Evolutionary conservation across 2,113 vertebrate genomes (phyloP).

Genomic region (Nansenia antarctica): DNA sequence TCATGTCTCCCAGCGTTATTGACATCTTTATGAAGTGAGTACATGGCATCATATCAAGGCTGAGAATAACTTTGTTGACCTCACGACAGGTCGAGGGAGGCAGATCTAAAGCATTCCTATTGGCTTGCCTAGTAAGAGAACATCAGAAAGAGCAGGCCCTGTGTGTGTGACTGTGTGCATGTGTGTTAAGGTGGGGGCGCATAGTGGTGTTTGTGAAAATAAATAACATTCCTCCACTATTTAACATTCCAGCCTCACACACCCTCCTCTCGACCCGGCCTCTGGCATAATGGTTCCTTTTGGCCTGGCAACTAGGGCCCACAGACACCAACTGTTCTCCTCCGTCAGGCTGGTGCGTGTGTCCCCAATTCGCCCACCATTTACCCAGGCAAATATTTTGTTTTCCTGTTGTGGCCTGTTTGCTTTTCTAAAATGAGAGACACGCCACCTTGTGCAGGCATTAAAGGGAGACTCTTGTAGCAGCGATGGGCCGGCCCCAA

Average conservation of each 20-base stretch:
- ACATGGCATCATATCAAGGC: conserved; percentile 29
- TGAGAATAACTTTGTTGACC: conserved; percentile 11
- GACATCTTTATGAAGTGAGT: conserved; percentile 31
- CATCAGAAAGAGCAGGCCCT: background rate
- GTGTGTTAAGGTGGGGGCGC: conserved; percentile 24
- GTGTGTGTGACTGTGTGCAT: conserved; percentile 7
- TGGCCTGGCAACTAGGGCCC: conserved; percentile 40
- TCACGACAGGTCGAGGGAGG: conserved; percentile 21
- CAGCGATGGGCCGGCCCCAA: conserved; percentile 1
- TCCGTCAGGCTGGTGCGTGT: conserved; percentile 28
- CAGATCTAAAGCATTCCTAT: conserved; percentile 31
- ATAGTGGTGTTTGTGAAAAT: conserved; percentile 60
- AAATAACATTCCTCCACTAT: conserved; percentile 64
- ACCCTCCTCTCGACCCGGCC: conserved; percentile 23
- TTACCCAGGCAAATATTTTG: conserved; percentile 73
- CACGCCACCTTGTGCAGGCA: conserved; percentile 41
- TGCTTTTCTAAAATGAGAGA: conserved; percentile 62
- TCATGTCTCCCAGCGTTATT: background rate
- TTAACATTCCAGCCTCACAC: conserved; percentile 61
- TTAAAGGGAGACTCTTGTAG: conserved; percentile 49
- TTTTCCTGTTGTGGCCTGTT: conserved; percentile 72
- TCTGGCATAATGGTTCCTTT: conserved; percentile 56
- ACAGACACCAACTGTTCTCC: conserved; percentile 63
- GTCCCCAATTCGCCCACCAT: conserved; percentile 49
- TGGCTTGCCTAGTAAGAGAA: conserved; percentile 8